Conservation (phyloP, 92 coral and sea anemone species). For the Diadumene lineata region DNA sequence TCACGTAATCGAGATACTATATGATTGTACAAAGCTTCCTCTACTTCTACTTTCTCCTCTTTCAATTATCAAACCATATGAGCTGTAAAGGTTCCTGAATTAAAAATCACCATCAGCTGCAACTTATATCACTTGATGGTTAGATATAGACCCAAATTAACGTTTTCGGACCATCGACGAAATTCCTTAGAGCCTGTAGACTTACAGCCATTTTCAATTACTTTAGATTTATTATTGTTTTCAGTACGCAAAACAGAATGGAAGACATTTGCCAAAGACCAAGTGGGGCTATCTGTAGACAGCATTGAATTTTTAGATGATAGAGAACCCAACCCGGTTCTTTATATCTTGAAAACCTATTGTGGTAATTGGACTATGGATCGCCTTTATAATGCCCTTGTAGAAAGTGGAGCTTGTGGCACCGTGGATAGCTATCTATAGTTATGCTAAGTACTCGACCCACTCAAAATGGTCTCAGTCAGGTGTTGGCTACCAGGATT, state of each 20-base stretch:
- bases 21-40: too few relatives aligned
- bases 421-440: neutral
- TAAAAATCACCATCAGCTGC: too few relatives aligned
- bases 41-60: too few relatives aligned
- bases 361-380: neutral
- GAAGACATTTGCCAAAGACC: neutral
- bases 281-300: neutral
- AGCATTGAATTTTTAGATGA: neutral
- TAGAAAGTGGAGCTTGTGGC: neutral
- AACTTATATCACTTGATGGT: too few relatives aligned
- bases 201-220: neutral
- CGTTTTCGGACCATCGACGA: too few relatives aligned
- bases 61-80: too few relatives aligned
- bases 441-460: too few relatives aligned
- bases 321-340: conserved; percentile 5
- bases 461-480: too few relatives aligned
- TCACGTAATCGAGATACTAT: too few relatives aligned
- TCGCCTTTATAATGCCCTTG: neutral
- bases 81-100: too few relatives aligned
- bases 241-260: neutral
- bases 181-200: neutral
- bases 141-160: too few relatives aligned
- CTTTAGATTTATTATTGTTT: neutral
- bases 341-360: neutral
- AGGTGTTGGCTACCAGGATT: too few relatives aligned